Base-by-base conservation (phyloP, 2,113 vertebrate species). In the Neodontobutis hainanensis region DNA sequence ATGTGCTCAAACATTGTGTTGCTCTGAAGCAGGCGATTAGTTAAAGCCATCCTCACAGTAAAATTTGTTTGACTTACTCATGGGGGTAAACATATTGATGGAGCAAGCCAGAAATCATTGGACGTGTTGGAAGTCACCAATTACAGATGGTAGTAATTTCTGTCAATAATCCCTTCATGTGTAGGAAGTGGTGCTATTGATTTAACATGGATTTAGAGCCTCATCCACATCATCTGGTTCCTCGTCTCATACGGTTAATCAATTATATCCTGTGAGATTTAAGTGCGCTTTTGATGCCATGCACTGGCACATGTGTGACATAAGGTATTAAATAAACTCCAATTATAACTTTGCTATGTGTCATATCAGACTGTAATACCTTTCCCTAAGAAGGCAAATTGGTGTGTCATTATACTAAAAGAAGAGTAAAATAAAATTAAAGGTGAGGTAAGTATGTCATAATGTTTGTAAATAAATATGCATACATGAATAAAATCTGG, bases 271-370 rank as follows among this genome's bases (percentile, higher is more conserved):
- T 78, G 69, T 57, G 81, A 2, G 65, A 85, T 75, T 85, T 76
- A 75, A 83, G 78, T 66, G n/a, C 53, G 82, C 82, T 75, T 80
- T 73, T 73, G 73, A 84, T 79, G 86, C 80, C 80, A 58, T 62
- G 80, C 61, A 75, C 69, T 0, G 45, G 34, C 80, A 65, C 35
- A 34, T 84, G 80, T 83, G 16, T 83, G 78, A 72, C 84, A 87
- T 76, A 83, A 82, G 81, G 83, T 82, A 81, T 86, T 85, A 85
- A 85, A 88, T 65, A 34, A 71, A 73, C 62, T 71, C 83, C 87
- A 89, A 87, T 88, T 88, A 87, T 88, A 86, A 82, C 74, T 82
- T 82, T 75, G 70, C 77, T 16, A 83, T 83, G 81, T 89, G 79
- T 84, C 83, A 79, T 51, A 62, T 68, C 56, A 43, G 19, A 61